These are phyloP conservation scores for Pachyramphus minor DNA, from an alignment of 2,113 vertebrate species.

Conservation along the genomic window DNA sequence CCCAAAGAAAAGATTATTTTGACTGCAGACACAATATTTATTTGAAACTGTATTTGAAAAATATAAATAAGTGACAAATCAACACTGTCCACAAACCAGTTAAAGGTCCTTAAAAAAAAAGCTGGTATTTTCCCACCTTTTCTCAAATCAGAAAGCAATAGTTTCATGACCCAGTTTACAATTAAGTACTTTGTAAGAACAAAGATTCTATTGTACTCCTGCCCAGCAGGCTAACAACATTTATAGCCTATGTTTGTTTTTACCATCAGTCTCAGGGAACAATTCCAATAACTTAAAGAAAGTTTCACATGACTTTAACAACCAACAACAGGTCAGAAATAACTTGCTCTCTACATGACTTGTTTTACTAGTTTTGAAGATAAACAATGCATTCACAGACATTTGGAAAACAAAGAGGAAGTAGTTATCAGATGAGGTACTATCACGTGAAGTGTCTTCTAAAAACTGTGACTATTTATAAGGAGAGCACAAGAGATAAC, in stretches of 20 bases:
- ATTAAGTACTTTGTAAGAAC: conserved; percentile 3
- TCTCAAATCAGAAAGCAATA: conserved; percentile 23
- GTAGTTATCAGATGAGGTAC: background rate
- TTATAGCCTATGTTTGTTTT: conserved; percentile 45
- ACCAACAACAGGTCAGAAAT: background rate
- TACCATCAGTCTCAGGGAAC: background rate
- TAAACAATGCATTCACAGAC: background rate
- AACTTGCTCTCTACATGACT: background rate
- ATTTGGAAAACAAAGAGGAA: background rate
- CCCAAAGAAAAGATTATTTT: background rate
- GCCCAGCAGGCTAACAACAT: conserved; percentile 16
- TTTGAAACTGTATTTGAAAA: background rate
- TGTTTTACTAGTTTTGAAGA: background rate
- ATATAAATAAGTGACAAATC: background rate
- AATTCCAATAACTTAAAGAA: background rate
- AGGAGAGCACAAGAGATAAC: background rate
- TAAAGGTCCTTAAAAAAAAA: background rate
- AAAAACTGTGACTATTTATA: background rate
- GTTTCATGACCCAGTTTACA: conserved; percentile 38
- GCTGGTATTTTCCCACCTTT: background rate
- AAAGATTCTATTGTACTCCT: conserved; percentile 27
- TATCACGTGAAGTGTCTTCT: background rate
- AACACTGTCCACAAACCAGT: background rate
- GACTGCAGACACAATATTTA: background rate
- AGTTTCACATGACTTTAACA: background rate